Conservation (phyloP, 1,140 invertebrate genomes). For the Lepidurus apus region DNA sequence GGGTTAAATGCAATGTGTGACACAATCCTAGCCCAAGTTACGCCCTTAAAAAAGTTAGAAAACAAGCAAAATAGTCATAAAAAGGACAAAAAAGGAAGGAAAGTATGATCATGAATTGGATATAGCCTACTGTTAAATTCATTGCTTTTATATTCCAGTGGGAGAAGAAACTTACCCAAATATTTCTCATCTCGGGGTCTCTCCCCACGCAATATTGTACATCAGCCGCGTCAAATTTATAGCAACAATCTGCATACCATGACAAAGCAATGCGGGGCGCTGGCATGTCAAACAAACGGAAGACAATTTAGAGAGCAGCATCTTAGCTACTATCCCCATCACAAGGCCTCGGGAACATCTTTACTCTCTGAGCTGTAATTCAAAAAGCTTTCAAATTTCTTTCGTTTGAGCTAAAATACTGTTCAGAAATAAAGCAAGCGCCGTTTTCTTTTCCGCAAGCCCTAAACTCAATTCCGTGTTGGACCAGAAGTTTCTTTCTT, state of each 20-base stretch:
- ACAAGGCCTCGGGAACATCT: constrained; percentile 1
- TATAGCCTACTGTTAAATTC: neutral
- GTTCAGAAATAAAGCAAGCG: neutral
- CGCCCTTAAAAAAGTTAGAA: neutral
- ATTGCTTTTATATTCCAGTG: neutral
- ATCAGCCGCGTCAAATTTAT: constrained; percentile 19
- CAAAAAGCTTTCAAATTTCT: constrained; percentile 18
- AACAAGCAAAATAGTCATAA: neutral
- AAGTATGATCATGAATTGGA: constrained; percentile 12
- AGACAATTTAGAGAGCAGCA: constrained; percentile 15
- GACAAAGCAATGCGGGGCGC: constrained; percentile 20
- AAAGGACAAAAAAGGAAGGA: neutral
- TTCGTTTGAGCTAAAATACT: neutral
- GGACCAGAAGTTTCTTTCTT: no score
- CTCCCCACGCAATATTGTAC: constrained; percentile 14
- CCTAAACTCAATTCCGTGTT: no score
- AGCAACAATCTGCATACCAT: constrained; percentile 21
- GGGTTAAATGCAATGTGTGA: neutral
- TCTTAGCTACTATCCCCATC: neutral
- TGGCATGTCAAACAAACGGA: constrained; percentile 19
- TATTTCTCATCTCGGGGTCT: neutral
- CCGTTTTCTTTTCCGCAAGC: no score
- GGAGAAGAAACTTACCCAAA: neutral
- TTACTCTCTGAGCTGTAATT: constrained; percentile 5
- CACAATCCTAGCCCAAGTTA: neutral